Conservation (phyloP, 2,113 vertebrate species). For the Cyanistes caeruleus region DNA sequence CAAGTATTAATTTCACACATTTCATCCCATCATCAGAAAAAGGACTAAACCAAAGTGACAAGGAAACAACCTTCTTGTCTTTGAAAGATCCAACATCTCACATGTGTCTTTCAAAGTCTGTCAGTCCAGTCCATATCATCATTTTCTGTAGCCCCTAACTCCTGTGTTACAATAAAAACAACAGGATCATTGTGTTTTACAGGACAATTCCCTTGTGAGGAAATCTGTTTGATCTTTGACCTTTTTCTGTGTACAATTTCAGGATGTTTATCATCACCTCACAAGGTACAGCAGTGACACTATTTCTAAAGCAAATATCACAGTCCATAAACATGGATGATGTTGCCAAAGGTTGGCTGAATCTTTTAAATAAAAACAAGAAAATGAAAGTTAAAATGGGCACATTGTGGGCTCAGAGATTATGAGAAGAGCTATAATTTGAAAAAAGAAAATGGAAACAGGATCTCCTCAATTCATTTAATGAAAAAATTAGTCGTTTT, state of each 20-base stretch:
- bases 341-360: background rate
- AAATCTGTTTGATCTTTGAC: slow-evolving; percentile 47
- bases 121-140: background rate
- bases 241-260: slow-evolving; percentile 1
- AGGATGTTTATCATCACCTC: slow-evolving; percentile 32
- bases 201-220: slow-evolving; percentile 1
- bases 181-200: background rate
- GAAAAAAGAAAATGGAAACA: background rate
- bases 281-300: background rate
- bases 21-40: background rate
- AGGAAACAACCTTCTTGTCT: background rate
- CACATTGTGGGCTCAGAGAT: background rate
- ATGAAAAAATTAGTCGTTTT: background rate
- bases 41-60: background rate
- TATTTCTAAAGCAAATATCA: background rate
- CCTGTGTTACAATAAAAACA: background rate
- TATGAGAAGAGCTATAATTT: background rate
- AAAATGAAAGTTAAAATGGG: background rate
- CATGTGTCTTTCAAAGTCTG: background rate
- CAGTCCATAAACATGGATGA: background rate
- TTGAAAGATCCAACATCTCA: background rate
- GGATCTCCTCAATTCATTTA: background rate
- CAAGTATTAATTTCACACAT: background rate
- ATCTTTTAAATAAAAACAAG: background rate
- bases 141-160: background rate